A percentile compares a stretch with the other conserved stretches of the same genome.
Conservation (phyloP, 2,888 invertebrate species). For the Zonitis immaculata region DNA sequence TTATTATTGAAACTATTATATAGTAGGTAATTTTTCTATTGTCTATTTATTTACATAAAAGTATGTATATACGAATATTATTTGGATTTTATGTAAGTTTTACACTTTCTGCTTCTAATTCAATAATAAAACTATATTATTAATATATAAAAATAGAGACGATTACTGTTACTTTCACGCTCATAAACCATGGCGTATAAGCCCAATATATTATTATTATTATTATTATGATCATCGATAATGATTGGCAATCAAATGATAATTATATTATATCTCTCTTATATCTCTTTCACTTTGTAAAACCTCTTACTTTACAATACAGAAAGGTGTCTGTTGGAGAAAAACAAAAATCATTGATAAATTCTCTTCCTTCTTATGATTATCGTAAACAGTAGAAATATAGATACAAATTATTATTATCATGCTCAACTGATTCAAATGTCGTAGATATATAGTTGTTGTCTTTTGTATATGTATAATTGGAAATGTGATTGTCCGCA, state of each 20-base stretch:
- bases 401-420: neutral
- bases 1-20: no score
- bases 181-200: neutral
- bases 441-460: neutral
- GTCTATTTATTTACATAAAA: no score
- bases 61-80: no score
- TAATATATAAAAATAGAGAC: neutral
- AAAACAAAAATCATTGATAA: no score
- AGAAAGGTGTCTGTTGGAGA: neutral
- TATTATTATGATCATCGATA: neutral
- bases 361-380: no score
- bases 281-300: neutral
- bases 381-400: no score
- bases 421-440: neutral
- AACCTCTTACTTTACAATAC: neutral
- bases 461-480: neutral
- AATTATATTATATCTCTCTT: neutral
- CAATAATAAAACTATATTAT: neutral
- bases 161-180: slow-evolving; percentile 1
- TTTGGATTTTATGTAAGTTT: neutral
- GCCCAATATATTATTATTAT: no score
- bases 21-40: no score
- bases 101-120: neutral
- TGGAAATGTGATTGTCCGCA: slow-evolving; percentile 2
- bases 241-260: neutral